phyloP scores from a whole-genome alignment of 2,113 vertebrate species.

The Festucalex cinctus region DNA sequence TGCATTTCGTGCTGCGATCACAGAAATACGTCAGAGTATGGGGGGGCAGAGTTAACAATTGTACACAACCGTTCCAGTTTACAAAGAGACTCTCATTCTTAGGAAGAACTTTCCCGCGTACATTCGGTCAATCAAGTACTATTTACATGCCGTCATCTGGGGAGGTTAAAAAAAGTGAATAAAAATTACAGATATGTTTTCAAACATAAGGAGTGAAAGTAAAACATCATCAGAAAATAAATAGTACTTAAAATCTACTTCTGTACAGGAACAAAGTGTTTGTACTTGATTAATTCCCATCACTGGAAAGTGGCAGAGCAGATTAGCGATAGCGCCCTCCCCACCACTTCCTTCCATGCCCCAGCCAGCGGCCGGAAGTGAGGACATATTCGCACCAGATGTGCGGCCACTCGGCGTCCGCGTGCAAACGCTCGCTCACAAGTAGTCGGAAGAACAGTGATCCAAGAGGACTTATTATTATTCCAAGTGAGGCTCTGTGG shows the following conservation, averaged over 20 bases:
- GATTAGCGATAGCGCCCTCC: constrained; percentile 74
- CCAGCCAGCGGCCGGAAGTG: constrained; percentile 71
- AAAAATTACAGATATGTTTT: background rate
- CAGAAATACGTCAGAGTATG: no score
- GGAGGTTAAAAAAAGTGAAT: no score
- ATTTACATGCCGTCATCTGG: no score
- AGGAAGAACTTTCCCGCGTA: no score
- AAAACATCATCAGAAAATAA: background rate
- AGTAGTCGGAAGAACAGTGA: constrained; percentile 49
- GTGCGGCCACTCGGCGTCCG: constrained; percentile 46
- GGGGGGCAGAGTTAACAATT: no score
- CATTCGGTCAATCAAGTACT: no score
- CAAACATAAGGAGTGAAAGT: no score
- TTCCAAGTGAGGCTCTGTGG: constrained; percentile 45
- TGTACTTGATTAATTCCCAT: constrained; percentile 3
- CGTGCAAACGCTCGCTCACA: constrained; percentile 30
- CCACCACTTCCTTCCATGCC: constrained; percentile 65
- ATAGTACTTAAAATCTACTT: background rate
- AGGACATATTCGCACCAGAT: constrained; percentile 75
- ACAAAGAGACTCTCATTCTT: no score
- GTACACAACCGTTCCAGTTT: no score
- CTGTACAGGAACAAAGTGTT: background rate
- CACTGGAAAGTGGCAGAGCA: constrained; percentile 65
- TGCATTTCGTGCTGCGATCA: no score
- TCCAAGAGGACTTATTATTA: constrained; percentile 60